These are phyloP conservation scores for Premnoplex brunnescens DNA, from an alignment of 2,797 vertebrate genomes.

Conservation along the genomic window DNA sequence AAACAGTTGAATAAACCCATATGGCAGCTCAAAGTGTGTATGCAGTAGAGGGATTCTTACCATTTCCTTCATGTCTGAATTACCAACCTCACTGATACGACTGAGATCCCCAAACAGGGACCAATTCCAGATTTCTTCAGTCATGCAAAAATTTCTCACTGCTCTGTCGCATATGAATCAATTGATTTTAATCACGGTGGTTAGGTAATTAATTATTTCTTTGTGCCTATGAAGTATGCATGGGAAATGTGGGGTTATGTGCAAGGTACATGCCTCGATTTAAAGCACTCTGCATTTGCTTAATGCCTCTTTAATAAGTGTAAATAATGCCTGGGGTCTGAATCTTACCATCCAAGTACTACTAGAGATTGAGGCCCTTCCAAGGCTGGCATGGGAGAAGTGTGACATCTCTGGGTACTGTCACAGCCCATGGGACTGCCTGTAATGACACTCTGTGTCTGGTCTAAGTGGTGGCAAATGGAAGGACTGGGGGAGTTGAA, in stretches of 20 bases:
- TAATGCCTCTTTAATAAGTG: not conserved
- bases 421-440: not conserved
- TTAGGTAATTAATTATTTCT: conserved; percentile 57
- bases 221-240: not conserved
- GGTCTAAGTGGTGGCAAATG: not conserved
- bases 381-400: not conserved
- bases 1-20: conserved; percentile 71
- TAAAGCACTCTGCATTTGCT: not conserved
- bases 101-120: conserved; percentile 7
- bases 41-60: conserved; percentile 25
- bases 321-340: not conserved
- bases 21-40: conserved; percentile 51
- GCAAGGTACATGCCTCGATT: not conserved
- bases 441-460: not conserved
- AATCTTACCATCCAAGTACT: not conserved
- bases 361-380: not conserved
- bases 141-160: conserved; percentile 7
- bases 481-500: not conserved
- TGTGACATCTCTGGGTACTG: not conserved
- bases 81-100: not conserved
- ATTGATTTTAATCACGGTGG: not conserved
- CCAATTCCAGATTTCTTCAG: conserved; percentile 17
- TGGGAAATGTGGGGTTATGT: not conserved
- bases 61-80: conserved; percentile 43
- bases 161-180: not conserved